These are phyloP conservation scores for Cecidostiba fungosa DNA, from an alignment of 2,888 invertebrate species.

Conservation along the genomic window DNA sequence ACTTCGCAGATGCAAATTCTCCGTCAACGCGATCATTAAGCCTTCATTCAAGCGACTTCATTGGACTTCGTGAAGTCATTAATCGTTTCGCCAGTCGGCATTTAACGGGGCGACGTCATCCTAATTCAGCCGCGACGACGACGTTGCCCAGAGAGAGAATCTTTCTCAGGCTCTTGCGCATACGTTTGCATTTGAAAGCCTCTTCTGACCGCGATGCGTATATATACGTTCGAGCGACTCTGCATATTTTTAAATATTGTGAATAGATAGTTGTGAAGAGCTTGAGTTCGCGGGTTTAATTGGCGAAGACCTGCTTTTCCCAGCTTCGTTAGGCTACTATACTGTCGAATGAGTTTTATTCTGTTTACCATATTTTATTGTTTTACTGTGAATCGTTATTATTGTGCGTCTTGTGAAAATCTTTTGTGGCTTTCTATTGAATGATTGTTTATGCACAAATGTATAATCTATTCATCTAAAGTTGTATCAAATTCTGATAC, in stretches of 20 bases:
- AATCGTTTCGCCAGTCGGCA: slow-evolving; percentile 38
- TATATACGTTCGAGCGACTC: slow-evolving; percentile 14
- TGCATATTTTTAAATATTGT: slow-evolving; percentile 43
- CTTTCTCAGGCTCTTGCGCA: slow-evolving; percentile 33
- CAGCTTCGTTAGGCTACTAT: not conserved
- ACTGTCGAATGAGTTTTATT: not conserved
- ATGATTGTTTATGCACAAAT: too few species aligned
- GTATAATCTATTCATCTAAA: too few species aligned
- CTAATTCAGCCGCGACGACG: slow-evolving; percentile 35
- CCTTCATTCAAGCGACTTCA: slow-evolving; percentile 25
- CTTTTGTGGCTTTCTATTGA: too few species aligned
- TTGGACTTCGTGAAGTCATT: slow-evolving; percentile 41
- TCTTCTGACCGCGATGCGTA: slow-evolving; percentile 14
- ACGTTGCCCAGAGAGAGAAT: slow-evolving; percentile 7
- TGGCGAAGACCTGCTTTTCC: not conserved
- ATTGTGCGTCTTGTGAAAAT: too few species aligned
- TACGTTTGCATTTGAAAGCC: slow-evolving; percentile 47
- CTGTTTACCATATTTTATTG: not conserved
- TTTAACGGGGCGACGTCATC: slow-evolving; percentile 48
- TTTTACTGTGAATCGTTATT: not conserved
- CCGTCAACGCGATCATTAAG: slow-evolving; percentile 31
- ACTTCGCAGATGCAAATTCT: slow-evolving; percentile 14
- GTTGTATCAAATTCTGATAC: too few species aligned
- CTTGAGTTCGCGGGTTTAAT: not conserved
- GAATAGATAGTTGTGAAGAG: not conserved